Base-by-base conservation (phyloP, 2,113 vertebrate species). In the Callipepla squamata region DNA sequence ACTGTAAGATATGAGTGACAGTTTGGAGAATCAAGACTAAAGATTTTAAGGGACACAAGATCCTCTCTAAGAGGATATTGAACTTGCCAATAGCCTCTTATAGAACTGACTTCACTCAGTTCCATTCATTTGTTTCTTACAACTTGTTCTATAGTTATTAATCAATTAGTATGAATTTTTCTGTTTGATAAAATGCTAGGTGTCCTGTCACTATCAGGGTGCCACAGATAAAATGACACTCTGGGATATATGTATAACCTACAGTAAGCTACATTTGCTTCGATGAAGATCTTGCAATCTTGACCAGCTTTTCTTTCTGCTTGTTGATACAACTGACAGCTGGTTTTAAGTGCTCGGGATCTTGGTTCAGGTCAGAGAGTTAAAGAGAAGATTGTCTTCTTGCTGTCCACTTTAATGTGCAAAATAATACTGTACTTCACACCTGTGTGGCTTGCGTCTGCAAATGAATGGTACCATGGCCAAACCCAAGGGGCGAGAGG, bases 401-500 rank as follows among this genome's bases (percentile, higher is more conserved):
- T 55, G 13, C 6, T 83, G 8, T 61, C 34, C 30, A 11, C 30
- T n/a, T 23, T 36, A 28, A 12, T 21, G 2, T 47, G 23, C 32
- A 74, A 69, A 75, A 25, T 40, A 57, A 51, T 1, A 14, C 28
- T 74, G 32, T 63, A 26, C 30, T 91, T 75, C n/a, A 68, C 21
- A 7, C 21, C 30, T 45, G 12, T 5, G 7, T 48, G 19, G 9
- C 7, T 10, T 25, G 25, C 10, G 53, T 68, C 68, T 79, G 18
- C 36, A 62, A 1, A 21, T 18, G 11, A 51, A 10, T 6, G 28
- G 32, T 7, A 12, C 61, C 23, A 26, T 15, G 81, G 19, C 12
- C 44, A 80, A 2, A 0, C 0, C 55, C 51, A 65, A 0, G 2
- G 7, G 1, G 38, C 72, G 34, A 40, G 61, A 51, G 44, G 50